Base-by-base conservation (phyloP, 2,888 invertebrate genomes). In the Napeogenes inachia region DNA sequence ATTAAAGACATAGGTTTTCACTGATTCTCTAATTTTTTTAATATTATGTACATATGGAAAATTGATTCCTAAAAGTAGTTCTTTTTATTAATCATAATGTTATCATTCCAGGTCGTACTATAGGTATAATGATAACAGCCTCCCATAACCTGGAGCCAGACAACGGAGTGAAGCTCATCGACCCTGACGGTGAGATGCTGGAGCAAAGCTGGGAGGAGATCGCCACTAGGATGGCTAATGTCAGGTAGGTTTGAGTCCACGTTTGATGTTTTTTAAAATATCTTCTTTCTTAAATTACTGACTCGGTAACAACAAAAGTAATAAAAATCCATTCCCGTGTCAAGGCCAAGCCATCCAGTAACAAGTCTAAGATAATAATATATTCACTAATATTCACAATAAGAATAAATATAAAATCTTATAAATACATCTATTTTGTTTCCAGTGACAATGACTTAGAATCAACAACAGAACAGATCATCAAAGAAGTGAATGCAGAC, bases 91-190 rank as follows among this genome's bases (percentile, higher is more conserved):
- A 42, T 42, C 2, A 42, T 57, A 12, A 57, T 46, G 13, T 35
- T 10, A 55, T 45, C 0, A 47, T 55, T 59, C 2, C 79, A 91
- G 91, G 87, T 89, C 94, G 94, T 75, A 93, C 94, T 45, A 95
- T 98, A 75, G 99, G 99, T 53, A 93, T 99, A n/a, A 99, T 99
- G 99, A 97, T 99, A 65, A 99, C 99, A 0, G 99, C 99, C 0
- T 99, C 99, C 0, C 99, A 99, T 82, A 99, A 99, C 87, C 95
- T 98, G 54, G 98, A 96, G 81, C 94, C 94, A 0, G 99, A 99
- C 79, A 99, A 99, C 83, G 99, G 99, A 1, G 96, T 98, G 3
- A 99, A 99, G 84, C 87, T 99, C 56, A 94, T 99, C 54, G 99
- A 99, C 86, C 98, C 98, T 2, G 93, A 93, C 70, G 99, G 99